Conservation (phyloP, 2,113 vertebrate genomes). For the Dermatemys mawii region DNA sequence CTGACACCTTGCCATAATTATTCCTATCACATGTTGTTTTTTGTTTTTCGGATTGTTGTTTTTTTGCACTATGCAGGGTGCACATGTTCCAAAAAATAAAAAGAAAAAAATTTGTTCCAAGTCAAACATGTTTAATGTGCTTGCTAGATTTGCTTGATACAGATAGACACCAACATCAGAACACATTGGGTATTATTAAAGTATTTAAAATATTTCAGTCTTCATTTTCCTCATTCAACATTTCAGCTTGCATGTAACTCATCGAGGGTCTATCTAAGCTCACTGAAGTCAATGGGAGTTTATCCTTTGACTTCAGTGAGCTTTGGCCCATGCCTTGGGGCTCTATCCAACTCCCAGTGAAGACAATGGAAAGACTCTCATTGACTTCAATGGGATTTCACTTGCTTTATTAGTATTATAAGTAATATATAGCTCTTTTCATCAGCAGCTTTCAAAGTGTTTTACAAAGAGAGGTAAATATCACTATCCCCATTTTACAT, state of each 20-base stretch:
- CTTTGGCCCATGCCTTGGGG: not conserved
- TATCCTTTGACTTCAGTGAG: not conserved
- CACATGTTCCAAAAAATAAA: not conserved
- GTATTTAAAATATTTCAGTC: not conserved
- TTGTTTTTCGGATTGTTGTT: not conserved
- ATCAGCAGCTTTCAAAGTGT: not conserved
- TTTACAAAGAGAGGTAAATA: not conserved
- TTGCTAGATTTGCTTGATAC: constrained; percentile 11
- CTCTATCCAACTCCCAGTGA: not conserved
- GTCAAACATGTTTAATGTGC: constrained; percentile 36
- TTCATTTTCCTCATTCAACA: constrained; percentile 3
- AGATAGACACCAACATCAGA: constrained; percentile 55
- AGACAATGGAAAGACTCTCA: not conserved
- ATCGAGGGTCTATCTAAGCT: not conserved
- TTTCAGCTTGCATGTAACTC: not conserved
- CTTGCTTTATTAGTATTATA: not conserved
- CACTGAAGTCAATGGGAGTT: not conserved
- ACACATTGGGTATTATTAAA: not conserved
- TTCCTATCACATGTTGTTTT: not conserved
- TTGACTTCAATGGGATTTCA: not conserved
- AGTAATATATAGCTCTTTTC: not conserved
- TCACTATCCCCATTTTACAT: not conserved
- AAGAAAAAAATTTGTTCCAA: not conserved
- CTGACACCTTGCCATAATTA: not conserved
- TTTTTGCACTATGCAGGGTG: not conserved